Evolutionary conservation across 2,113 vertebrate genomes (phyloP).

Genomic region (Clarias batrachus): DNA sequence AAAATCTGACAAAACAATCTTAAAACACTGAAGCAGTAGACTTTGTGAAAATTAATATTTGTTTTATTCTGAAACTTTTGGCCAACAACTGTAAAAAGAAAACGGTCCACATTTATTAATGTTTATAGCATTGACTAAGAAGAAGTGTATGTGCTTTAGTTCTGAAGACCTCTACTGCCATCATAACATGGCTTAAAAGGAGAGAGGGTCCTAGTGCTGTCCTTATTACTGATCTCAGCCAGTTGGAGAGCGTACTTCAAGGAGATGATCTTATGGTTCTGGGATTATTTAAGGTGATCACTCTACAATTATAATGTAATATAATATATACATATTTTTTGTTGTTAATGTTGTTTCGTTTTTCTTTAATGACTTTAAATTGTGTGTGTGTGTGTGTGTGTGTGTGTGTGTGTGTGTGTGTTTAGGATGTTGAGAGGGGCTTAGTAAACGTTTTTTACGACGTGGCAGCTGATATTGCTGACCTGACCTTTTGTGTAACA

Average conservation of each 20-base stretch:
- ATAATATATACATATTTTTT: background rate
- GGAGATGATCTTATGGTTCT: slow-evolving; percentile 78
- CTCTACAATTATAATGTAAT: background rate
- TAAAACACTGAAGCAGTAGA: too few relatives aligned
- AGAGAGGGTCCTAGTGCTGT: slow-evolving; percentile 77
- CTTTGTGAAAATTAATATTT: too few relatives aligned
- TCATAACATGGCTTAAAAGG: slow-evolving; percentile 86
- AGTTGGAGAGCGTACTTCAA: slow-evolving; percentile 67
- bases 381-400: slow-evolving; percentile 4
- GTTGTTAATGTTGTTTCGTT: background rate
- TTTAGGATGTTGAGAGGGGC: slow-evolving; percentile 75
- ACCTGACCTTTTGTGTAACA: slow-evolving; percentile 78
- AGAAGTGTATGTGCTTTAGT: slow-evolving; percentile 60
- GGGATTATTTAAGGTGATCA: slow-evolving; percentile 88
- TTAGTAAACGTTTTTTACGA: slow-evolving; percentile 74
- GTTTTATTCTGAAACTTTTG: too few relatives aligned
- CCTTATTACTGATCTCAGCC: slow-evolving; percentile 71
- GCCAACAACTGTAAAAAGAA: background rate
- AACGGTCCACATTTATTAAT: background rate
- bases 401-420: slow-evolving; percentile 39
- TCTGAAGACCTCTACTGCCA: slow-evolving; percentile 78
- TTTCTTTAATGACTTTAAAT: background rate
- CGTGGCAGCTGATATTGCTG: slow-evolving; percentile 77
- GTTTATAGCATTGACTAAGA: background rate
- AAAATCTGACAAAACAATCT: too few relatives aligned